Evolutionary conservation across 2,797 vertebrate genomes (phyloP).

Genomic region (Dicrostonyx torquatus): DNA sequence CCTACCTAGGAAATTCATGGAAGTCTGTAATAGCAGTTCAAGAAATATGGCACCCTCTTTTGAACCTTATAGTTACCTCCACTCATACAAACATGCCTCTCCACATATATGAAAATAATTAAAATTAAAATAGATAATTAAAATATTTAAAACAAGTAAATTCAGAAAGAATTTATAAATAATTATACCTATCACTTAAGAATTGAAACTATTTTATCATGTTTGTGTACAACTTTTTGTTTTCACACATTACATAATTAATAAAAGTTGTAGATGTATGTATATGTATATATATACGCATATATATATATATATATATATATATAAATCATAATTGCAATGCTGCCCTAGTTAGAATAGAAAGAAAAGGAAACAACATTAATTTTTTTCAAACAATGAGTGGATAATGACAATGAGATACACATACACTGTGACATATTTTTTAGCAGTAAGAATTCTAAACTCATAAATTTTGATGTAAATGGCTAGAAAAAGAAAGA

Average conservation of each 20-base stretch:
- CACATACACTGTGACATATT: no score
- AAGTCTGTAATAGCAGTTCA: not conserved
- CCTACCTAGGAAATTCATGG: not conserved
- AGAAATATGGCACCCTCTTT: not conserved
- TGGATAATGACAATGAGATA: no score
- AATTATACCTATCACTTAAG: not conserved
- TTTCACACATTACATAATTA: not conserved
- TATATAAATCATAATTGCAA: no score
- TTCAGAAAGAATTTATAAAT: no score
- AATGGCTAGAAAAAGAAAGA: no score
- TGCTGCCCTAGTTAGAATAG: no score
- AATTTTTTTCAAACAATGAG: no score
- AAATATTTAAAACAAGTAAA: not conserved
- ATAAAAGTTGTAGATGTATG: not conserved
- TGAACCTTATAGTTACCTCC: not conserved
- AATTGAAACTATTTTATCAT: no score
- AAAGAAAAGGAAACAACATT: no score
- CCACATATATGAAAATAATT: not conserved
- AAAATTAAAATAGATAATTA: not conserved
- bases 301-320: no score
- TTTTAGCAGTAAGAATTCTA: no score
- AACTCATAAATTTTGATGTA: no score
- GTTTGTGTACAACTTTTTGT: not conserved
- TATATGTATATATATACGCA: not conserved
- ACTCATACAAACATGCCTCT: not conserved